phyloP scores from a whole-genome alignment of 2,113 vertebrate genomes.

The Bufo bufo region DNA sequence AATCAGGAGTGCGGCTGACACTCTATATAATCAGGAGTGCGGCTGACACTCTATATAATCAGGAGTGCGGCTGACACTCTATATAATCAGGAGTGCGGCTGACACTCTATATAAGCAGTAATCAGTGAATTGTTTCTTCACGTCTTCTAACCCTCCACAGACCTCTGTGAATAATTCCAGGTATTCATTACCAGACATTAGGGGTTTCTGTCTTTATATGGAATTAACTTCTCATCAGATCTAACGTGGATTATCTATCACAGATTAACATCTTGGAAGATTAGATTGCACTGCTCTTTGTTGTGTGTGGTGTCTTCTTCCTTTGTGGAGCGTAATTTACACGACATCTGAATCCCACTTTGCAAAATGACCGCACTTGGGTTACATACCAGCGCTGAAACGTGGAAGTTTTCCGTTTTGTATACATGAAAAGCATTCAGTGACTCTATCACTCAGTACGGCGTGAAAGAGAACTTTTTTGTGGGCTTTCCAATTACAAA shows the following conservation, averaged over 20 bases:
- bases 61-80: no score
- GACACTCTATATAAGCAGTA: neutral
- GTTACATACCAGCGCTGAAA: slow-evolving; percentile 74
- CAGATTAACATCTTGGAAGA: slow-evolving; percentile 61
- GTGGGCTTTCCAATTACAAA: slow-evolving; percentile 23
- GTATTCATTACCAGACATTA: slow-evolving; percentile 4
- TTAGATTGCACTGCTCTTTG: slow-evolving; percentile 62
- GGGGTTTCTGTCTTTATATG: slow-evolving; percentile 17
- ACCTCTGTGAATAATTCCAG: slow-evolving; percentile 8
- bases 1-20: no score
- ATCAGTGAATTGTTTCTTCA: neutral
- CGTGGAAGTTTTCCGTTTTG: slow-evolving; percentile 68
- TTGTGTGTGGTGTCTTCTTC: slow-evolving; percentile 73
- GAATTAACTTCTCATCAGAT: slow-evolving; percentile 47
- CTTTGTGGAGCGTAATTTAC: slow-evolving; percentile 72
- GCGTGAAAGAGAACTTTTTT: slow-evolving; percentile 51
- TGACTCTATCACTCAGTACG: slow-evolving; percentile 54
- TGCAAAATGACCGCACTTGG: slow-evolving; percentile 69
- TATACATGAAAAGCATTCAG: slow-evolving; percentile 60
- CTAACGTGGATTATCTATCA: slow-evolving; percentile 66
- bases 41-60: no score
- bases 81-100: neutral
- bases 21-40: no score
- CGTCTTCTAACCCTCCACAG: neutral
- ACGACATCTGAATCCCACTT: slow-evolving; percentile 74